Evolutionary conservation across 2,888 invertebrate species (phyloP), one percentile per base, ranked within the genome.

Genomic region (Drosophila nigricruria): DNA sequence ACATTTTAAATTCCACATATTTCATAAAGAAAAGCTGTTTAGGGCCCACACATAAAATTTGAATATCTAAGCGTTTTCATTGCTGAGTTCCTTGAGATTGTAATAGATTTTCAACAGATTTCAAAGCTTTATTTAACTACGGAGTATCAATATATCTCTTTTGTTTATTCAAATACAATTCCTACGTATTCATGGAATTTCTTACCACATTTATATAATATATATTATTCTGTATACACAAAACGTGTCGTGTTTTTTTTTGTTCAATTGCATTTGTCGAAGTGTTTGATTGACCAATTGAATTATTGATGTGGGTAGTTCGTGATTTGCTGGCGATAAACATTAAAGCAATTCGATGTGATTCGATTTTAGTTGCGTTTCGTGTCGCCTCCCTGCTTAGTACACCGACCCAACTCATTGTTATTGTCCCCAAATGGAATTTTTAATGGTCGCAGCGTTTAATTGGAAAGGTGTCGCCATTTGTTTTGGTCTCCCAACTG

Each of bases 401-500:
- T 65, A 64, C 69, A 58, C 65, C 66, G 43, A 12, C 23, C 23
- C 18, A 45, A 57, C 25, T 34, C 18, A 23, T 3, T 25, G 5
- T 36, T 45, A 25, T 36, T 34, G n/a, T 36, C 45, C 23, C 32
- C 27, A 42, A 70, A 82, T 72, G 45, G 77, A 75, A 82, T 88
- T 82, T 77, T 85, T 68, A 82, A 85, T 85, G 25, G 3, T 27
- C 40, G 9, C 66, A 9, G 25, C 54, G 60, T 47, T 50, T 77
- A 79, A 88, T 85, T 73, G 82, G 73, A 69, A 43, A 59, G 79
- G 82, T 70, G 67, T 69, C 63, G 49, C 45, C 34, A 36, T 52
- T 54, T 77, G 45, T 65, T 81, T 81, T 69, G 58, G 38, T 12
- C 53, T 9, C 27, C 14, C 18, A 23, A 43, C 40, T 52, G 18